Evolutionary conservation across 2,888 invertebrate genomes (phyloP), one percentile per base, ranked within the genome.

Genomic region (Dyspetes luteomarginatus): DNA sequence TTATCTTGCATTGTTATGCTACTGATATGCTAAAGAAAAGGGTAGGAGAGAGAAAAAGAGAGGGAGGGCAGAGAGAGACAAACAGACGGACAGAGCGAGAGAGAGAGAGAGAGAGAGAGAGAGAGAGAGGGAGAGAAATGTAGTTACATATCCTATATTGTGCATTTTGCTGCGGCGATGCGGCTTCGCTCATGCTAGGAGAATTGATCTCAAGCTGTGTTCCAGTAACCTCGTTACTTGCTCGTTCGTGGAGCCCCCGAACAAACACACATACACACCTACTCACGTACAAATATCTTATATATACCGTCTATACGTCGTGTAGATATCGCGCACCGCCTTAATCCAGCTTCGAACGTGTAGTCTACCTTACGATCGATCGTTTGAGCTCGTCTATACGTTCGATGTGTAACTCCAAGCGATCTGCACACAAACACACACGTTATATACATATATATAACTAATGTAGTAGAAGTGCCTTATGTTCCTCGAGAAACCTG

Each of bases 211-310:
- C 83, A 72, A 80, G 86, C 82, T 83, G 78, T 81, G 86, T 86
- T 87, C 87, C 84, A 87, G 86, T 89, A 88, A 89, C 88, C 87
- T 89, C 86, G 84, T 89, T 89, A 87, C 82, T 85, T 76, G 84
- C 78, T 85, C 81, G 77, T 81, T 78, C 79, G 73, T 76, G 22
- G 26, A 30, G 30, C 69, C 22, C 12, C 15, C 45, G 43, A 50
- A 17, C 30, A 48, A 22, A 55, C 1, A 17, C 7, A 41, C 36
- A 45, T 65, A 2, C 43, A 48, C 17, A 52, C 62, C 62, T 50
- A 52, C 41, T 45, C 36, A 62, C 36, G 17, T 12, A n/a, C n/a
- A n/a, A n/a, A 19, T 41, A 26, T 50, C 24, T 15, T 65, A 56
- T 58, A 76, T 43, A 56, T 69, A 30, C 17, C n/a, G 3, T 30